These are phyloP conservation scores for Oncorhynchus mykiss DNA, from an alignment of 2,113 vertebrate species.

Conservation along the genomic window DNA sequence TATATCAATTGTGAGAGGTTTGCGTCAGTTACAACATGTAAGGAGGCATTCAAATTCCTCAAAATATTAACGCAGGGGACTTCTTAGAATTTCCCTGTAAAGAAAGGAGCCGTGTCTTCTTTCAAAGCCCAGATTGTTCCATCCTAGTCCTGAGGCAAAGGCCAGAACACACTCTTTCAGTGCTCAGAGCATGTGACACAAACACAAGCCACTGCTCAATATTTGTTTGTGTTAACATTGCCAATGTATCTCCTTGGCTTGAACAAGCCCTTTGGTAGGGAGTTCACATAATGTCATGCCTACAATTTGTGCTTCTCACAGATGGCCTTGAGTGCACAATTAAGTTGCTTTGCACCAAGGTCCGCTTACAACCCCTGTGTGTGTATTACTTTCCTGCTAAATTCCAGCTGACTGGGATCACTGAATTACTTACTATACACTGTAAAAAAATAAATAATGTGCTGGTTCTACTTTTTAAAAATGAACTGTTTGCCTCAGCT, in stretches of 20 bases:
- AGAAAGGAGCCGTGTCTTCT: slow-evolving; percentile 1
- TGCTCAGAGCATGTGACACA: slow-evolving; percentile 9
- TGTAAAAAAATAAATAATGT: neutral
- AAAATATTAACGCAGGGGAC: neutral
- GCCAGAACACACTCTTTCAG: slow-evolving; percentile 1
- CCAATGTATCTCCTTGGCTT: neutral
- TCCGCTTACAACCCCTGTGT: slow-evolving; percentile 7
- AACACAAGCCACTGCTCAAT: slow-evolving; percentile 1
- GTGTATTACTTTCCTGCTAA: slow-evolving; percentile 1
- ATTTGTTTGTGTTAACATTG: neutral
- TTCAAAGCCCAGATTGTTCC: slow-evolving; percentile 5
- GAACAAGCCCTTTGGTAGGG: neutral
- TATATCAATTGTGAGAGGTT: too few species aligned
- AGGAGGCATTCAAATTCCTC: neutral
- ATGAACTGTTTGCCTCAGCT: too few species aligned
- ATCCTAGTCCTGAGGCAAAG: neutral
- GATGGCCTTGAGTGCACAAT: slow-evolving; percentile 12
- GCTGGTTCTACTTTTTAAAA: too few species aligned
- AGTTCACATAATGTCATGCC: slow-evolving; percentile 5
- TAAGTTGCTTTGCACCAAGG: slow-evolving; percentile 11
- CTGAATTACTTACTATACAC: neutral
- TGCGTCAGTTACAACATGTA: too few species aligned
- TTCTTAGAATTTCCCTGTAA: neutral
- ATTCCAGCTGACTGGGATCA: slow-evolving; percentile 22
- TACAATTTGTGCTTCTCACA: neutral